Conservation (phyloP, 2,113 vertebrate species). For the Boulengeromyrus knoepffleri region DNA sequence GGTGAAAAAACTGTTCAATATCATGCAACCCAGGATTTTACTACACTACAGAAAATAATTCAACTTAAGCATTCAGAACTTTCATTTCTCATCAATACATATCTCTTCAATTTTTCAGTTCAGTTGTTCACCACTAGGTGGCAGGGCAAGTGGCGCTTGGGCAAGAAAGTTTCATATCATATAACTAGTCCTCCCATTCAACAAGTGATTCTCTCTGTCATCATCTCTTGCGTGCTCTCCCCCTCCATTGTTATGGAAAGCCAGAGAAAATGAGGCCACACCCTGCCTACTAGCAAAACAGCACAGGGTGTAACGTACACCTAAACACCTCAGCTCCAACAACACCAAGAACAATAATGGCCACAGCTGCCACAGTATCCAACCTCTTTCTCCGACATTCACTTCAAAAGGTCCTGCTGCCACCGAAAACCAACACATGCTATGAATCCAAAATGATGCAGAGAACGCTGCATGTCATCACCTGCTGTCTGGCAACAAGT, state of each 20-base stretch:
- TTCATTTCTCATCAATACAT: neutral
- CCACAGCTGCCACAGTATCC: constrained; percentile 22
- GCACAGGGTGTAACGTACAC: constrained; percentile 27
- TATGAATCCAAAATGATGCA: neutral
- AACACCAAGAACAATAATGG: constrained; percentile 36
- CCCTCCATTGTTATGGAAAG: constrained; percentile 37
- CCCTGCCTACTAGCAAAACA: constrained; percentile 36
- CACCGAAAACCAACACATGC: neutral
- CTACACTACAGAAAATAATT: neutral
- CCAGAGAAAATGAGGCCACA: constrained; percentile 42
- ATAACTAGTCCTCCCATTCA: constrained; percentile 3
- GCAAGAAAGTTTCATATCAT: neutral
- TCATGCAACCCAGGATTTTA: neutral
- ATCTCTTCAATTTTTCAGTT: neutral
- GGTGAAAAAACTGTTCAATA: neutral
- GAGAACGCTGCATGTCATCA: neutral
- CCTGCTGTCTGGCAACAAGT: neutral
- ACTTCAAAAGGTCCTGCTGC: neutral
- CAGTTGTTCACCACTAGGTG: constrained; percentile 49
- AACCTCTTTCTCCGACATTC: neutral
- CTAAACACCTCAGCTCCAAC: constrained; percentile 30
- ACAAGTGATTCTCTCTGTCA: constrained; percentile 1
- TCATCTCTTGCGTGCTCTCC: neutral
- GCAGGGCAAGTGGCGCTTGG: constrained; percentile 23
- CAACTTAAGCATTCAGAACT: neutral